Conservation (phyloP, 1,140 invertebrate genomes). For the Mycetomoellerius zeteki region DNA sequence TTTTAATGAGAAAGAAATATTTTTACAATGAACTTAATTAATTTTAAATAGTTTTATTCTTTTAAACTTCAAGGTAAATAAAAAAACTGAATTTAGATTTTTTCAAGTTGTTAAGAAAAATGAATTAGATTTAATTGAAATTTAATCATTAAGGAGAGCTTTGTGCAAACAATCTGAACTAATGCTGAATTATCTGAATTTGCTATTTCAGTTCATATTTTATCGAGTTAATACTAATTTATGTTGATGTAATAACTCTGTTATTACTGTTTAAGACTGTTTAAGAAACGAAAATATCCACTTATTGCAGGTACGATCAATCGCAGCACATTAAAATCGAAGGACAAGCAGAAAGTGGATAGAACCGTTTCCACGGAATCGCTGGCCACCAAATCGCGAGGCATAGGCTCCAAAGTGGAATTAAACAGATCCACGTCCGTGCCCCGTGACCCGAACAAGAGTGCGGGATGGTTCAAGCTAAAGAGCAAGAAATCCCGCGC, state of each 20-base stretch:
- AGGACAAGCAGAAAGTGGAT: constrained; percentile 86
- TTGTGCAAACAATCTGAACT: neutral
- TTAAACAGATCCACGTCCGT: constrained; percentile 89
- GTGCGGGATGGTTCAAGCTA: constrained; percentile 91
- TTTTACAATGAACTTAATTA: neutral
- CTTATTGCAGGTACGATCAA: constrained; percentile 83
- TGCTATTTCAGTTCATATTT: neutral
- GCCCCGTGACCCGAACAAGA: constrained; percentile 90
- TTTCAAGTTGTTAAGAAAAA: neutral
- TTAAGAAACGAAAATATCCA: neutral
- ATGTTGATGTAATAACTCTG: neutral
- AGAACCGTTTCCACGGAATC: constrained; percentile 89
- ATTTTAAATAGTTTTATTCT: constrained; percentile 10
- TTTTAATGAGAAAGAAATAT: neutral
- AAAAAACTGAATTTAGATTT: neutral
- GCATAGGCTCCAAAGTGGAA: constrained; percentile 84
- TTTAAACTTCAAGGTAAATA: neutral
- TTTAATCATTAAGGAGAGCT: neutral
- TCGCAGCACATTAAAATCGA: constrained; percentile 87
- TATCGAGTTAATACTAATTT: neutral
- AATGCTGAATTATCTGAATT: neutral
- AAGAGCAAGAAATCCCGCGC: constrained; percentile 89
- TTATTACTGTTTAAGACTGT: no score
- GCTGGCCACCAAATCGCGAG: constrained; percentile 85
- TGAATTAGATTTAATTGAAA: neutral